Evolutionary conservation across 2,888 invertebrate genomes (phyloP).

Genomic region (Catocala fraxini): DNA sequence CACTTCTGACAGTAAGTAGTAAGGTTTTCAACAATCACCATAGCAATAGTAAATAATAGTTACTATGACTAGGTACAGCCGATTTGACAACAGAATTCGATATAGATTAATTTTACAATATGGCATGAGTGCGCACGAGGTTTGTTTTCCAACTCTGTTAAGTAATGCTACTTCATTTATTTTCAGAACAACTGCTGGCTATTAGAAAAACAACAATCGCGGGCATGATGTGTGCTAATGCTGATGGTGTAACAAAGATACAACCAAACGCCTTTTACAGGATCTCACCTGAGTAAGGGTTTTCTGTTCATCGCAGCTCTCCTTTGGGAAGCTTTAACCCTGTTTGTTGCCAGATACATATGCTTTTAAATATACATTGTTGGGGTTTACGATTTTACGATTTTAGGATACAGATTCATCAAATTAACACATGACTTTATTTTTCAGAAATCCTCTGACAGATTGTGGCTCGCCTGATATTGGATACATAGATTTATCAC

Average conservation of each 20-base stretch:
- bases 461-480: constrained; percentile 12
- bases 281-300: background rate
- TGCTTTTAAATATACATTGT: background rate
- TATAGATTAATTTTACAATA: too few species aligned
- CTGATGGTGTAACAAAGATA: constrained; percentile 64
- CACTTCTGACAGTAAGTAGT: too few species aligned
- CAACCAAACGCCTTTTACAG: constrained; percentile 61
- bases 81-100: too few species aligned
- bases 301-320: too few species aligned
- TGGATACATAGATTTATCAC: constrained; percentile 6
- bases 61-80: too few species aligned
- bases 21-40: too few species aligned
- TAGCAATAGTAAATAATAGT: too few species aligned
- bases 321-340: too few species aligned
- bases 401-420: background rate
- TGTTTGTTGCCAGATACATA: too few species aligned
- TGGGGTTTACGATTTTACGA: background rate
- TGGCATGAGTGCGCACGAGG: background rate
- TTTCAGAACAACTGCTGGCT: constrained; percentile 68
- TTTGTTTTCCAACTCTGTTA: background rate
- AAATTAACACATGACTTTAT: background rate
- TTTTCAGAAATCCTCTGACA: constrained; percentile 10
- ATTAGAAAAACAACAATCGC: constrained; percentile 66
- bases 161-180: background rate
- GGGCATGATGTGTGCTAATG: constrained; percentile 65